These are phyloP conservation scores for Cephalopterus ornatus DNA, from an alignment of 2,113 vertebrate species.

Conservation along the genomic window DNA sequence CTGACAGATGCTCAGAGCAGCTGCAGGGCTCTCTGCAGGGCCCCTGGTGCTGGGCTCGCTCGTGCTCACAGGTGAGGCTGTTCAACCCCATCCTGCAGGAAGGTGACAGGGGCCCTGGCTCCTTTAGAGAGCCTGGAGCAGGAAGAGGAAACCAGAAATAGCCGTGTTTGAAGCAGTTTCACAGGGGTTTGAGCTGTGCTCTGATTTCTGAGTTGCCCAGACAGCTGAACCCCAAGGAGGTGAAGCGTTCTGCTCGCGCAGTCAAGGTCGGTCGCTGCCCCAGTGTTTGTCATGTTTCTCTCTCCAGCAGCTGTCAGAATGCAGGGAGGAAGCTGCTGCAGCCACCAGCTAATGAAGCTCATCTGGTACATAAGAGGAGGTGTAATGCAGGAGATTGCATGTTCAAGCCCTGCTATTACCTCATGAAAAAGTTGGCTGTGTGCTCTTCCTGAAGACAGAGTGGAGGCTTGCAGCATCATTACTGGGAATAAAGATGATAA, in stretches of 20 bases:
- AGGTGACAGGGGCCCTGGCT: neutral
- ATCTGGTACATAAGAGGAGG: constrained; percentile 25
- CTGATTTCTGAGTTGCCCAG: neutral
- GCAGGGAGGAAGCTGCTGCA: neutral
- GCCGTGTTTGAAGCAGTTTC: neutral
- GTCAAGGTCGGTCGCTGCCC: neutral
- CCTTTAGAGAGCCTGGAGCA: neutral
- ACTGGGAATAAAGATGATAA: constrained; percentile 25
- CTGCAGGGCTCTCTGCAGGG: neutral
- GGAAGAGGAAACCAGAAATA: fast-evolving
- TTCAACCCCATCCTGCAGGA: neutral
- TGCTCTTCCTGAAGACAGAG: constrained; percentile 13
- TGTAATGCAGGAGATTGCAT: neutral
- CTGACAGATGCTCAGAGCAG: neutral
- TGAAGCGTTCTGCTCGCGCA: neutral
- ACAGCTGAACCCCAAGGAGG: neutral
- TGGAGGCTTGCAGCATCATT: neutral
- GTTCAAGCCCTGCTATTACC: neutral
- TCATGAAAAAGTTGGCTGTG: constrained; percentile 9
- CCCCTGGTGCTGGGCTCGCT: neutral
- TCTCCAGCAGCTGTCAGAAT: neutral
- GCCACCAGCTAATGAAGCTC: constrained; percentile 21
- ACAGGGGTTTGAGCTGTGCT: neutral
- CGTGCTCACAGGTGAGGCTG: neutral
- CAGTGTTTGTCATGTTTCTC: neutral